Conservation (phyloP, 2,113 vertebrate genomes). For the Megaceryle torquata region DNA sequence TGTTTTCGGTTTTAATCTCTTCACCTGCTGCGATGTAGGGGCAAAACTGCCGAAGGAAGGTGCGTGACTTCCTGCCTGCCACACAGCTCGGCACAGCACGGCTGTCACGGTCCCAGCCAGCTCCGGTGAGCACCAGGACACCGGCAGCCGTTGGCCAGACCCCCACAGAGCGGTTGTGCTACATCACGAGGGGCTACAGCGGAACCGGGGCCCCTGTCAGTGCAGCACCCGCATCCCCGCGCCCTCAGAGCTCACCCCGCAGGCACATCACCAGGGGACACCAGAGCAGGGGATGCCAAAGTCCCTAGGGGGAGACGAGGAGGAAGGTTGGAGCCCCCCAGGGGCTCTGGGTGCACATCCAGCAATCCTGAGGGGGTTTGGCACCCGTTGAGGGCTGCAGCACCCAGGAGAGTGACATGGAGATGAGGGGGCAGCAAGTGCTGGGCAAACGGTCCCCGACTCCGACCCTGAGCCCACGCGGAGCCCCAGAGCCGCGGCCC, state of each 20-base stretch:
- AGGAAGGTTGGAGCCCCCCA: background rate
- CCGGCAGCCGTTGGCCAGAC: fast-evolving
- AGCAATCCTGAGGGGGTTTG: background rate
- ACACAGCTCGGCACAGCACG: fast-evolving
- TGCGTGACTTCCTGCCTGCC: background rate
- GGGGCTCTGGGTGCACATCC: fast-evolving
- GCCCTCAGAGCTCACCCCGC: background rate
- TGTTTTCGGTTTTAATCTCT: background rate
- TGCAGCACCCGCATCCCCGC: background rate
- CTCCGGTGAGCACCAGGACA: background rate
- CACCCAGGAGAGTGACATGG: fast-evolving
- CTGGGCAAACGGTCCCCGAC: background rate
- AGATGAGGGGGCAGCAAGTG: background rate
- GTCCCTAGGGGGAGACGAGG: fast-evolving
- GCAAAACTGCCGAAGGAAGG: background rate
- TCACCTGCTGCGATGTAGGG: background rate
- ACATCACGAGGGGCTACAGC: fast-evolving
- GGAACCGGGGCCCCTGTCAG: background rate
- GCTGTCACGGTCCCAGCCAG: background rate
- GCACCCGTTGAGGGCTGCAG: background rate
- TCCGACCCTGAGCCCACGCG: fast-evolving
- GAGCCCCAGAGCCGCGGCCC: background rate
- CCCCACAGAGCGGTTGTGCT: fast-evolving
- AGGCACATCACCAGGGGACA: fast-evolving
- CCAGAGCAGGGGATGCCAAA: background rate